A percentile compares a stretch with the other conserved stretches of the same genome.
Evolutionary conservation across 2,888 invertebrate species (phyloP).

Genomic region (Therioaphis trifolii): DNA sequence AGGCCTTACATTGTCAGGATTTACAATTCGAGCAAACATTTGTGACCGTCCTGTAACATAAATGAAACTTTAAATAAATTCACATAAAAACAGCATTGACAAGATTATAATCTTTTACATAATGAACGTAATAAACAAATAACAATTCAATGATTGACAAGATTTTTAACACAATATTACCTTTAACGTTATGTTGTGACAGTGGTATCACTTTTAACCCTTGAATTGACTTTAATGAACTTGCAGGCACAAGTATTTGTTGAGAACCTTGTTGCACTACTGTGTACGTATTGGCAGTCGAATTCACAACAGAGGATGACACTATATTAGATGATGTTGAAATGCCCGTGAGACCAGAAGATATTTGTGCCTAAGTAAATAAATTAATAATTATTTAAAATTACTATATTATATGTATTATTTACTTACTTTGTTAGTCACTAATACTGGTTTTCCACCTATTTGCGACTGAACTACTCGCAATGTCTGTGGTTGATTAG

Average conservation of each 20-base stretch:
- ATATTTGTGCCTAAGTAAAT: conserved; percentile 36
- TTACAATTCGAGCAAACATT: conserved; percentile 71
- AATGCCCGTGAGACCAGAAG: conserved; percentile 43
- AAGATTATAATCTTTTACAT: no score
- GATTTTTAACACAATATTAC: conserved; percentile 20
- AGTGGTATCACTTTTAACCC: conserved; percentile 75
- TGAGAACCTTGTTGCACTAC: conserved; percentile 69
- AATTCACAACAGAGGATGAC: conserved; percentile 62
- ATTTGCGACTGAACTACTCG: conserved; percentile 68
- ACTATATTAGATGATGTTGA: conserved; percentile 45
- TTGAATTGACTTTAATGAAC: conserved; percentile 74
- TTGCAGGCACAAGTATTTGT: conserved; percentile 75
- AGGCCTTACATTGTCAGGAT: conserved; percentile 67
- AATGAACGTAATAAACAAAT: no score
- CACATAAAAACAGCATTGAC: no score
- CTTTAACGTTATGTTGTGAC: conserved; percentile 66
- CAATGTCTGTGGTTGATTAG: conserved; percentile 49
- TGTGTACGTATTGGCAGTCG: conserved; percentile 65
- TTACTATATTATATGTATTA: no score
- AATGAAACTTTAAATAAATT: background rate
- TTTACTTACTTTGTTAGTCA: conserved; percentile 68
- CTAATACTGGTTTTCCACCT: conserved; percentile 73
- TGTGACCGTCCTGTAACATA: conserved; percentile 67
- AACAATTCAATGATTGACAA: background rate
- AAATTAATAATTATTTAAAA: no score